Evolutionary conservation across 2,113 vertebrate genomes (phyloP).

Genomic region (Nansenia antarctica): DNA sequence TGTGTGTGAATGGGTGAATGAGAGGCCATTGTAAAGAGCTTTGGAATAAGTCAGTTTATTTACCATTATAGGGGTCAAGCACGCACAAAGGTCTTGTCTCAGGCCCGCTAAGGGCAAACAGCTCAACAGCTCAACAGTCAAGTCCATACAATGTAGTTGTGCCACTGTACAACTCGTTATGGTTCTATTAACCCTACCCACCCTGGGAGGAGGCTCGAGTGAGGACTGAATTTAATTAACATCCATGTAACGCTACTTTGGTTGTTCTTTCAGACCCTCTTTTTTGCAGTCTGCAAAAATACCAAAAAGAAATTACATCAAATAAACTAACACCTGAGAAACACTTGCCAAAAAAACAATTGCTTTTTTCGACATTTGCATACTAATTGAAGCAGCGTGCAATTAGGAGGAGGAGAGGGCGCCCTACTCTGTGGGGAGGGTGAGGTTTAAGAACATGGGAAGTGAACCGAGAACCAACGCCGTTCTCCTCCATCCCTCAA

Average conservation of each 20-base stretch:
- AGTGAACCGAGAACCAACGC: slow-evolving; percentile 21
- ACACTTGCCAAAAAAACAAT: slow-evolving; percentile 42
- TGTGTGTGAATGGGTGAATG: no score
- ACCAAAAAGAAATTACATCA: slow-evolving; percentile 31
- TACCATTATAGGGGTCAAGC: no score
- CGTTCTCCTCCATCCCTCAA: slow-evolving; percentile 3
- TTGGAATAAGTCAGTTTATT: no score
- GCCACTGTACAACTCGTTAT: slow-evolving; percentile 17
- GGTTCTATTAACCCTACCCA: slow-evolving; percentile 32
- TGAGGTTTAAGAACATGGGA: slow-evolving; percentile 54
- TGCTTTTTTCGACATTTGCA: slow-evolving; percentile 59
- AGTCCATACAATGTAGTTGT: background rate
- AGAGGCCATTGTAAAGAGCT: no score
- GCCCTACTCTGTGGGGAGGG: slow-evolving; percentile 31
- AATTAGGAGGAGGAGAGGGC: slow-evolving; percentile 47
- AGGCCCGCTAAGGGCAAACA: background rate
- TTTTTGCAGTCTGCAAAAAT: slow-evolving; percentile 39
- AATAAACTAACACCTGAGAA: slow-evolving; percentile 54
- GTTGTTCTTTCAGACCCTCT: slow-evolving; percentile 20
- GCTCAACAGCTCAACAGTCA: background rate
- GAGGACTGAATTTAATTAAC: slow-evolving; percentile 46
- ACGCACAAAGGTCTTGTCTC: background rate
- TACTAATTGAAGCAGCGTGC: slow-evolving; percentile 60
- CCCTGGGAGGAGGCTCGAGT: slow-evolving; percentile 26
- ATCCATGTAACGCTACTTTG: slow-evolving; percentile 17